These are phyloP conservation scores for Lymantria monacha DNA, from an alignment of 2,888 invertebrate species.

Conservation along the genomic window DNA sequence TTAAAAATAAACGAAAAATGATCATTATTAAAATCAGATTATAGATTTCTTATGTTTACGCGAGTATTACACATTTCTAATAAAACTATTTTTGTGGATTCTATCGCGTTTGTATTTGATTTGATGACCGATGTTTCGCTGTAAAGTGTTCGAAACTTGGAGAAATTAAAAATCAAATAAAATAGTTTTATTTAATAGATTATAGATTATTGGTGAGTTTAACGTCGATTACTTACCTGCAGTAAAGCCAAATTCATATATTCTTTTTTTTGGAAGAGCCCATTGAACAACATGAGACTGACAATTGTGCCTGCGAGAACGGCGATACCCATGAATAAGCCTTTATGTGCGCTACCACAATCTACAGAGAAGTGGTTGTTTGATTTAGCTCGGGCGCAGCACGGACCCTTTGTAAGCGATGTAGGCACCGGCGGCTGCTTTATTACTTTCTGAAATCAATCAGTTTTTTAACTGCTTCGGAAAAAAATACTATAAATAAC, in stretches of 20 bases:
- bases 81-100: no score
- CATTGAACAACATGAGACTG: slow-evolving; percentile 87
- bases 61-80: no score
- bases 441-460: slow-evolving; percentile 40
- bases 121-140: no score
- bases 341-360: slow-evolving; percentile 88
- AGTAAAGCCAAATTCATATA: slow-evolving; percentile 83
- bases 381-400: slow-evolving; percentile 59
- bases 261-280: slow-evolving; percentile 79
- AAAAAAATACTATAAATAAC: no score
- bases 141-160: no score
- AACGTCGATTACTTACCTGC: slow-evolving; percentile 72
- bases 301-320: slow-evolving; percentile 87
- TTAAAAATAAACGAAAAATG: no score
- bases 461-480: not conserved
- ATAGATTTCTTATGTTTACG: no score
- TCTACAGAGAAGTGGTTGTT: slow-evolving; percentile 85
- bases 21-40: not conserved
- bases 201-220: no score
- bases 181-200: no score
- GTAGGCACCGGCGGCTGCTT: slow-evolving; percentile 22
- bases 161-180: no score
- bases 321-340: slow-evolving; percentile 85
- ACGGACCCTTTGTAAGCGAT: slow-evolving; percentile 34
- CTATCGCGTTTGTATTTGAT: no score